Percentiles rank a stretch among this genome's conserved stretches.
Conservation (phyloP, 2,797 vertebrate genomes). For the Pangasius djambal region DNA sequence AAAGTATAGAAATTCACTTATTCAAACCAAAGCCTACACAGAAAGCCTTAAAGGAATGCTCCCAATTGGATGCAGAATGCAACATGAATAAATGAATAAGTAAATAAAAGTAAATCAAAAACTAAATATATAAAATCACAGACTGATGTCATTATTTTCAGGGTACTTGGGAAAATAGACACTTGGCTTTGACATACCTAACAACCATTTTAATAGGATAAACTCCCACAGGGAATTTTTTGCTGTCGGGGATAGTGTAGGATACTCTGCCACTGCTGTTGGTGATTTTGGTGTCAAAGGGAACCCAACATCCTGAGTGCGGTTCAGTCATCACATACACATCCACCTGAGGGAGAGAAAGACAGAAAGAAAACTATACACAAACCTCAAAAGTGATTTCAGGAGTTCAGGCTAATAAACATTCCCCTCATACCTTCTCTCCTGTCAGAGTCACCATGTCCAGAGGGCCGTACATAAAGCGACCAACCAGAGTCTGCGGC, state of each 20-base stretch:
- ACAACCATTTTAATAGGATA: conserved; percentile 28
- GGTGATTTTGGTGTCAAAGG: conserved; percentile 19
- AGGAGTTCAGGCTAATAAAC: background rate
- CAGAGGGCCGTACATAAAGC: conserved; percentile 24
- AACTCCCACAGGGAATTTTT: conserved; percentile 13
- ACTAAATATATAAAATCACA: background rate
- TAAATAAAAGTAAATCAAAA: background rate
- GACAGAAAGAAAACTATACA: background rate
- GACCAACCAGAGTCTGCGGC: conserved; percentile 19
- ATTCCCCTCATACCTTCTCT: background rate
- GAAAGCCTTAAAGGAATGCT: background rate
- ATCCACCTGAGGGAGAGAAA: conserved; percentile 6
- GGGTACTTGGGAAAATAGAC: background rate
- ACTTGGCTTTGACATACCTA: background rate
- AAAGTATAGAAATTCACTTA: background rate
- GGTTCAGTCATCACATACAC: conserved; percentile 32
- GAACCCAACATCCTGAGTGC: conserved; percentile 14
- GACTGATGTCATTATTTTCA: background rate
- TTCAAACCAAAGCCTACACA: background rate
- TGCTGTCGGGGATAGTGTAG: conserved; percentile 3
- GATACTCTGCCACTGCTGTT: conserved; percentile 23
- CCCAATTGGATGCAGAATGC: background rate
- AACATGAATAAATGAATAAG: background rate
- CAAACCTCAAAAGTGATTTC: background rate
- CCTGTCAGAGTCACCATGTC: conserved; percentile 24